Percentiles rank a stretch among this genome's conserved stretches.
phyloP scores from a whole-genome alignment of 2,113 vertebrate genomes.

The Recurvirostra avosetta region DNA sequence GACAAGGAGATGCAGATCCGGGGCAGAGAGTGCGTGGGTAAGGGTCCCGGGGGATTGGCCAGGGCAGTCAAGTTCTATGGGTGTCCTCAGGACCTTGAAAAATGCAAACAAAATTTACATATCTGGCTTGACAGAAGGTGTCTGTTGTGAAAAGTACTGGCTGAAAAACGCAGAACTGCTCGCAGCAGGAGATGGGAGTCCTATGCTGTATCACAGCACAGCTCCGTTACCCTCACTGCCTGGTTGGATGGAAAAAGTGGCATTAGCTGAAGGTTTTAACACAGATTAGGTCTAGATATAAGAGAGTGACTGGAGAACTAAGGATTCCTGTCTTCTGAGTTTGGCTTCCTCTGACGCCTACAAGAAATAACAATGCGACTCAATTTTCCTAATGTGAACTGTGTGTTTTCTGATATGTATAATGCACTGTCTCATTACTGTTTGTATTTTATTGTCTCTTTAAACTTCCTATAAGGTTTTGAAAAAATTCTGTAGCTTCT shows the following conservation, averaged over 20 bases:
- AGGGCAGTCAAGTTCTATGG: neutral
- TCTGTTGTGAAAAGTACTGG: neutral
- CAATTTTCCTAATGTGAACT: neutral
- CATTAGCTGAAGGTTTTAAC: neutral
- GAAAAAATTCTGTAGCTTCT: neutral
- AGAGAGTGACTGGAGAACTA: neutral
- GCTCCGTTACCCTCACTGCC: neutral
- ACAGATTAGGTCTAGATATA: neutral
- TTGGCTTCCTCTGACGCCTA: neutral
- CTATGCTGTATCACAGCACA: neutral
- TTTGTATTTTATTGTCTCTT: neutral
- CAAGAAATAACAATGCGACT: neutral
- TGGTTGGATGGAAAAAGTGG: neutral
- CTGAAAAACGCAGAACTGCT: neutral
- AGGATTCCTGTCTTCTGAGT: neutral
- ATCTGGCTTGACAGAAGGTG: neutral
- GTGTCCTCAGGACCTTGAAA: neutral
- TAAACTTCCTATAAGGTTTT: neutral
- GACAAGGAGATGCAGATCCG: neutral
- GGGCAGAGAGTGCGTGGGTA: too few relatives aligned
- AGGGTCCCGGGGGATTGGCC: fast-evolving
- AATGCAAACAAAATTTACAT: neutral
- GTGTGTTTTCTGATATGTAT: neutral
- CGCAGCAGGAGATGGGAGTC: neutral
- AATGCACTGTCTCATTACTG: neutral